Evolutionary conservation across 2,113 vertebrate genomes (phyloP).

Genomic region (Urocolius indicus): DNA sequence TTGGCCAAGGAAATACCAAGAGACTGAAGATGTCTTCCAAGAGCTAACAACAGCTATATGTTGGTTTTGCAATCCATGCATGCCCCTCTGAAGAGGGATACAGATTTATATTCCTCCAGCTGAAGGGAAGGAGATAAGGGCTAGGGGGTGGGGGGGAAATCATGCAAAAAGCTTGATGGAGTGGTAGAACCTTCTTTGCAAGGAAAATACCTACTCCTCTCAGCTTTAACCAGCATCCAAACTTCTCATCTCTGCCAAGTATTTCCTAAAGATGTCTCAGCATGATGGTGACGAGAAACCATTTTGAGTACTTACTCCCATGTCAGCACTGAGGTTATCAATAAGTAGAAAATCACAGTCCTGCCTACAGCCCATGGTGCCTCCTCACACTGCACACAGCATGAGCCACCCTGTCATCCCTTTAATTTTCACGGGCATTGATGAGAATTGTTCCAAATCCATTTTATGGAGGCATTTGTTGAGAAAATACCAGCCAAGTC

Average conservation of each 20-base stretch:
- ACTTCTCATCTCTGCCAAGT: not conserved
- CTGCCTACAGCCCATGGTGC: not conserved
- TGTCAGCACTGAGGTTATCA: not conserved
- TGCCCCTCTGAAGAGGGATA: not conserved
- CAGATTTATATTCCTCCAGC: not conserved
- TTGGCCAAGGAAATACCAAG: not conserved
- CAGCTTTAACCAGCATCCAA: accelerated
- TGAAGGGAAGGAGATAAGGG: not conserved
- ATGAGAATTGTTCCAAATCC: not conserved
- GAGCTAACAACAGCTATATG: not conserved
- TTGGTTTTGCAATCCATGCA: not conserved
- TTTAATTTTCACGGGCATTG: not conserved
- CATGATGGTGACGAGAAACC: not conserved
- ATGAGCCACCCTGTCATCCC: accelerated
- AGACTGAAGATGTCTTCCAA: not conserved
- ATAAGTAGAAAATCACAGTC: not conserved
- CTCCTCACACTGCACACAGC: not conserved
- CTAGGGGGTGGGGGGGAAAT: not conserved
- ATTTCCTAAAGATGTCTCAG: not conserved
- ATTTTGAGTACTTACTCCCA: not conserved
- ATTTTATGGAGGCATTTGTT: not conserved
- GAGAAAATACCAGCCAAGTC: not conserved
- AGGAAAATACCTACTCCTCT: not conserved
- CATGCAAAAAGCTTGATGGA: not conserved
- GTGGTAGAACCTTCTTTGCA: not conserved